Evolutionary conservation across 2,797 vertebrate genomes (phyloP), one percentile per base, ranked within the genome.

Genomic region (Eupleurogrammus muticus): DNA sequence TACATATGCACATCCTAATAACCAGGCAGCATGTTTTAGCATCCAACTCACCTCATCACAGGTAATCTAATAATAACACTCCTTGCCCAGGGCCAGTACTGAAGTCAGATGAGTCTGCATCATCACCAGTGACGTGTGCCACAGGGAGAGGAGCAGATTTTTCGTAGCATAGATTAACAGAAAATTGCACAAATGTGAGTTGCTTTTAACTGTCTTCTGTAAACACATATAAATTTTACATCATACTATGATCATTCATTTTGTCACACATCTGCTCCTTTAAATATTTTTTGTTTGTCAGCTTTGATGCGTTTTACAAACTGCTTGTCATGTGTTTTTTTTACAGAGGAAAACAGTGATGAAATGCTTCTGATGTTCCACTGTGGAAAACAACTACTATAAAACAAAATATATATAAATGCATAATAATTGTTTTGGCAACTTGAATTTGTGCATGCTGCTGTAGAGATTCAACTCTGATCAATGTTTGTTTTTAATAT

Each of bases 11-110:
- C n/a, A 13, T 51, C 42, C 36, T 35, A 21, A 66, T 40, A 34
- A 58, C 11, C 44, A 24, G 46, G 54, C 35, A 49, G n/a, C 34
- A 50, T 52, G 66, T 36, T 67, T 51, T 8, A 44, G 46, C 50
- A 75, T 61, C 57, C 12, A 50, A 44, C 50, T 73, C 64, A 38
- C 49, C 63, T 73, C 57, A 79, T 82, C 69, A 80, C 60, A 81
- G 58, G 65, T 75, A 68, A 81, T 75, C 75, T 73, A 87, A 70
- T 83, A 84, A 70, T 73, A 66, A 47, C 36, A 7, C 21, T 72
- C 21, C 1, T 40, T 34, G 63, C 78, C 77, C 13, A 1, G 63
- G 79, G 81, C 65, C 5, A 64, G 61, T n/a, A n/a, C 70, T 75
- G 52, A 67, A 47, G 73, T 73, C 62, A 59, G 54, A 80, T 44